Evolutionary conservation across 2,888 invertebrate species (phyloP).

Genomic region (Ichneumon xanthorius): DNA sequence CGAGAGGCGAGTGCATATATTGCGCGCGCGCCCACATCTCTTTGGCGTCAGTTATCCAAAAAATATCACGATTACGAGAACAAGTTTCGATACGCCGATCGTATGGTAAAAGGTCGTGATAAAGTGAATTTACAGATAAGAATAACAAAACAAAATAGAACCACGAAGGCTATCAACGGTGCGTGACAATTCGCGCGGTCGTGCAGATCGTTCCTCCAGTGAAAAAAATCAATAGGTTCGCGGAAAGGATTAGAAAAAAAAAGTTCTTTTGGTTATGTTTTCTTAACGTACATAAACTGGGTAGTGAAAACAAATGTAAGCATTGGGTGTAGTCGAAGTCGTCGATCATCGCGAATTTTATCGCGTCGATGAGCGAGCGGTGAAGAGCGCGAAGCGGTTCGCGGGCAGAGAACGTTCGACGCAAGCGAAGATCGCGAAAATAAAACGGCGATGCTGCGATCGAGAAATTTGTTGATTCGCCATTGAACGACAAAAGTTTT

Average conservation of each 20-base stretch:
- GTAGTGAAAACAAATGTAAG: slow-evolving; percentile 50
- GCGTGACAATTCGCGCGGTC: slow-evolving; percentile 6
- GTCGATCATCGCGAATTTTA: background rate
- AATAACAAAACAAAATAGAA: slow-evolving; percentile 22
- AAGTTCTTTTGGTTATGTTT: slow-evolving; percentile 69
- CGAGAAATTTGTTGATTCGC: background rate
- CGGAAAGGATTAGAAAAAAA: slow-evolving; percentile 64
- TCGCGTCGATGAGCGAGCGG: slow-evolving; percentile 2
- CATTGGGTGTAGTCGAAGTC: slow-evolving; percentile 17
- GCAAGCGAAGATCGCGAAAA: background rate
- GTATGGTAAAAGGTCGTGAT: slow-evolving; percentile 9
- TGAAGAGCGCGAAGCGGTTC: background rate
- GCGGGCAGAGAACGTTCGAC: background rate
- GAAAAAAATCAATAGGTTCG: slow-evolving; percentile 64
- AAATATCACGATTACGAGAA: slow-evolving; percentile 61
- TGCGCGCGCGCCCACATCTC: slow-evolving; percentile 2
- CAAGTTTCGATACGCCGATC: slow-evolving; percentile 37
- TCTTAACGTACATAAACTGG: slow-evolving; percentile 24
- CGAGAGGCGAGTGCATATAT: background rate
- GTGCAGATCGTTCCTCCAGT: slow-evolving; percentile 31
- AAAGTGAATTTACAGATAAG: slow-evolving; percentile 41
- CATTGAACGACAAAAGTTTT: slow-evolving; percentile 40
- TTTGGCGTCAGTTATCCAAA: slow-evolving; percentile 69
- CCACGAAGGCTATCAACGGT: slow-evolving; percentile 1
- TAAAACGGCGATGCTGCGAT: slow-evolving; percentile 35